These are phyloP conservation scores for Tamandua tetradactyla DNA, from an alignment of 2,797 vertebrate species.

Conservation along the genomic window DNA sequence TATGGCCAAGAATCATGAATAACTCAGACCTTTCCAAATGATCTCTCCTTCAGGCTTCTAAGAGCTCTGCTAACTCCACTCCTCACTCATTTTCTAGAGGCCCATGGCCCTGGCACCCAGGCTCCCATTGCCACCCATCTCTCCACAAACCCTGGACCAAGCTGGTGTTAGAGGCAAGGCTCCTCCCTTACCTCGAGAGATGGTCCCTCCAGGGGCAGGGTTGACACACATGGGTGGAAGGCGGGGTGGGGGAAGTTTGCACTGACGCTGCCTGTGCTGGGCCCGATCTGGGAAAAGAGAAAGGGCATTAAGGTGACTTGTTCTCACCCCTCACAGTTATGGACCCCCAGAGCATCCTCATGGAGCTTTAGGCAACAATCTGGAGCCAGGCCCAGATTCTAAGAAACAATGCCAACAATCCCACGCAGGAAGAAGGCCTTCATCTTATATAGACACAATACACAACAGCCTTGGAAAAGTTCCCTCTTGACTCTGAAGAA, in stretches of 20 bases:
- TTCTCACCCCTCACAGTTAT: not conserved
- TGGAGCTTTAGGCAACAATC: not conserved
- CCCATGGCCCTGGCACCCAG: not conserved
- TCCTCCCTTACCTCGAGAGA: slow-evolving; percentile 77
- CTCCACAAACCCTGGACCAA: not conserved
- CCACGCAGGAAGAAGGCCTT: not conserved
- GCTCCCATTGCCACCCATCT: not conserved
- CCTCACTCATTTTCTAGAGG: not conserved
- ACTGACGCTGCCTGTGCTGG: slow-evolving; percentile 80
- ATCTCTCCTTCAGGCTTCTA: not conserved
- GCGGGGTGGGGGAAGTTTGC: slow-evolving; percentile 78
- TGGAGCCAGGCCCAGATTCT: not conserved
- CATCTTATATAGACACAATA: not conserved
- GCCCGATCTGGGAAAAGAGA: slow-evolving; percentile 77
- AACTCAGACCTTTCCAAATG: not conserved
- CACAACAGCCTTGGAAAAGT: not conserved
- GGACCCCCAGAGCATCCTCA: not conserved
- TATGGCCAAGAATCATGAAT: not conserved
- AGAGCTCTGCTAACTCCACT: not conserved
- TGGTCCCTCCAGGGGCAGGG: slow-evolving; percentile 78
- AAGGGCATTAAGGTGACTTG: not conserved
- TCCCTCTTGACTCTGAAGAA: not conserved
- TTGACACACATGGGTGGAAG: slow-evolving; percentile 80
- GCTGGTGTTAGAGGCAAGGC: slow-evolving; percentile 2
- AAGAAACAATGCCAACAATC: not conserved